Conservation (phyloP, 2,797 vertebrate genomes). For the Melopsittacus undulatus region DNA sequence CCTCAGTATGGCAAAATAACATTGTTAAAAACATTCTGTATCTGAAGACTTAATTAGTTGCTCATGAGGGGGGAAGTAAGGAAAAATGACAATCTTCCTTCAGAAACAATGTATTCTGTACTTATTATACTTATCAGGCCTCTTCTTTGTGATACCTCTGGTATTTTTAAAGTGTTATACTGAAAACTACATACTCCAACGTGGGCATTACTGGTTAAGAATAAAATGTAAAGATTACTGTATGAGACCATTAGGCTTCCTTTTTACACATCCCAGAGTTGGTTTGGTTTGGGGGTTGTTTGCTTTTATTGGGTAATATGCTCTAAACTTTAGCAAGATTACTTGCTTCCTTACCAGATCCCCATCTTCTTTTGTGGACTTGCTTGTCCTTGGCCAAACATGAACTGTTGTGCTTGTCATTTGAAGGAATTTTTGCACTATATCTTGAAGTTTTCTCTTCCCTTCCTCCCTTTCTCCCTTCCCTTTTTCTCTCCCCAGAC, state of each 20-base stretch:
- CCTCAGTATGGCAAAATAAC: neutral
- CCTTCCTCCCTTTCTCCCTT: neutral
- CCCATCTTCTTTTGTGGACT: neutral
- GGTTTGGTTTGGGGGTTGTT: neutral
- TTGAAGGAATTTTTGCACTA: neutral
- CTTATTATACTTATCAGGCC: neutral
- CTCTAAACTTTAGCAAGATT: neutral
- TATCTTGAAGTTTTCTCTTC: neutral
- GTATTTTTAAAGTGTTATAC: neutral
- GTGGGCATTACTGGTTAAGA: neutral
- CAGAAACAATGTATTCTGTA: neutral
- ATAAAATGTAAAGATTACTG: neutral
- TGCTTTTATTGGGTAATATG: neutral
- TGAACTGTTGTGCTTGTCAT: fast-evolving
- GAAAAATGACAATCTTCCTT: neutral
- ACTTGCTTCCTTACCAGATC: neutral
- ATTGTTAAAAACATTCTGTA: neutral
- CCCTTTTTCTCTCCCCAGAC: fast-evolving
- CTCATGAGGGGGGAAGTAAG: neutral
- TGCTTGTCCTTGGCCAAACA: neutral
- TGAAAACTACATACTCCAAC: neutral
- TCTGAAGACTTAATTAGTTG: neutral
- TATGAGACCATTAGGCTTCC: neutral
- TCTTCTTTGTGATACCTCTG: neutral
- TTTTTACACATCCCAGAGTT: neutral